Evolutionary conservation across 2,113 vertebrate species (phyloP), one percentile per base, ranked within the genome.

Genomic region (Paratilapia polleni): DNA sequence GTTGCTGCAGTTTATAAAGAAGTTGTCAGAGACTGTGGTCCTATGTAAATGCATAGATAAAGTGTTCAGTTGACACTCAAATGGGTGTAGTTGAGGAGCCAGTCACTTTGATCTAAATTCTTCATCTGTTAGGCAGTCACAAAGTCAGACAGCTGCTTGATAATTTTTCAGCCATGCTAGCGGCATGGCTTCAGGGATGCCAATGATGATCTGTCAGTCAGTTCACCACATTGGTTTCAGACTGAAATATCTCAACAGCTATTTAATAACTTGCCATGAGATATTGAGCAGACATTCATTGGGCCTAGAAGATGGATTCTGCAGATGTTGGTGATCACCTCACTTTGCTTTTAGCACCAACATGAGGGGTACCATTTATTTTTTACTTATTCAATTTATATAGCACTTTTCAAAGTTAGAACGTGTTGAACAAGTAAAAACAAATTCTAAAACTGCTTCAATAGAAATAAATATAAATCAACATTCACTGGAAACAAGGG

Each of bases 61-160:
- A 54, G 68, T 73, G 68, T 73, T 73, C 54, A 73, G 68, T 34
- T 73, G 68, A 47, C 68, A 73, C 52, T 73, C 68, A 34, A 47
- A 73, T 6, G 68, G 68, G 47, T 73, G 17, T 54, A 73, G 68
- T 47, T 54, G 47, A 54, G 68, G 47, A 34, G 24, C 47, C 68
- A 73, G 47, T 36, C 81, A 60, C 74, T 84, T 56, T 64, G 66
- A 77, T 77, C 80, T 75, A 75, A 81, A 52, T 62, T 81, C 22
- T 81, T 61, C 58, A 80, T 68, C 77, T 57, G 12, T 63, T 36
- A 64, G 49, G 24, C 36, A 43, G 10, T 14, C 61, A 63, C 57
- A 58, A 52, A 79, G 41, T 66, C 78, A 68, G 38, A 58, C 66
- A 54, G 58, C 59, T 61, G 26, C 80, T 68, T 43, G 36, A 36